Conservation (phyloP, 2,888 invertebrate genomes). For the Griposia aprilina region DNA sequence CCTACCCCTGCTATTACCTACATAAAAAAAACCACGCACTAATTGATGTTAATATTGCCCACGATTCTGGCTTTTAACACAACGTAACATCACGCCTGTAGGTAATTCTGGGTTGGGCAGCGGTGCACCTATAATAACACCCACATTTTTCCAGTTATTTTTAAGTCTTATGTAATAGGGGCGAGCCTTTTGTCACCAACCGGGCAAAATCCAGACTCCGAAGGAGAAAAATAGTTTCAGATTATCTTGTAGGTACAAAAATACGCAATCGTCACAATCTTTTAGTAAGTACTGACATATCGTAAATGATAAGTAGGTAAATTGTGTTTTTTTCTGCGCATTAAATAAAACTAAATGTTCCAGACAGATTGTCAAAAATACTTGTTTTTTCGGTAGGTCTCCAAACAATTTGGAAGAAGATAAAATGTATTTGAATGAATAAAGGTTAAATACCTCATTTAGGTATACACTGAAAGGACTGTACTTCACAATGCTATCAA, state of each 20-base stretch:
- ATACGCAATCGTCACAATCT: too few species aligned
- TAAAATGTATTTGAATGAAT: not conserved
- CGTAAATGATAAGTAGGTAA: not conserved
- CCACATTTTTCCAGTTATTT: too few species aligned
- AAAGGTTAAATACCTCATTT: not conserved
- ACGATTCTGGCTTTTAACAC: not conserved
- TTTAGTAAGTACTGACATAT: not conserved
- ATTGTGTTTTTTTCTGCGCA: not conserved
- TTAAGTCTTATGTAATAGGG: not conserved
- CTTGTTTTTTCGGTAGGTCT: too few species aligned
- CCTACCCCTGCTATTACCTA: not conserved
- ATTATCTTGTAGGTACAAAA: not conserved
- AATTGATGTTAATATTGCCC: not conserved
- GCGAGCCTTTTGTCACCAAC: not conserved
- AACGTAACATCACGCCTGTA: too few species aligned
- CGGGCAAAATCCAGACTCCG: not conserved
- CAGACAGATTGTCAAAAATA: not conserved
- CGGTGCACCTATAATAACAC: too few species aligned
- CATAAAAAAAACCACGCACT: not conserved
- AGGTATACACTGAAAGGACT: not conserved
- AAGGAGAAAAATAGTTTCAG: not conserved
- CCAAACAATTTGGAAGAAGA: not conserved
- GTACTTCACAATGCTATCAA: conserved; percentile 4
- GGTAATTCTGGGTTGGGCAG: too few species aligned
- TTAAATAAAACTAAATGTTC: not conserved